Conservation (phyloP, 2,797 vertebrate species). For the Oreonectes daqikongensis region DNA sequence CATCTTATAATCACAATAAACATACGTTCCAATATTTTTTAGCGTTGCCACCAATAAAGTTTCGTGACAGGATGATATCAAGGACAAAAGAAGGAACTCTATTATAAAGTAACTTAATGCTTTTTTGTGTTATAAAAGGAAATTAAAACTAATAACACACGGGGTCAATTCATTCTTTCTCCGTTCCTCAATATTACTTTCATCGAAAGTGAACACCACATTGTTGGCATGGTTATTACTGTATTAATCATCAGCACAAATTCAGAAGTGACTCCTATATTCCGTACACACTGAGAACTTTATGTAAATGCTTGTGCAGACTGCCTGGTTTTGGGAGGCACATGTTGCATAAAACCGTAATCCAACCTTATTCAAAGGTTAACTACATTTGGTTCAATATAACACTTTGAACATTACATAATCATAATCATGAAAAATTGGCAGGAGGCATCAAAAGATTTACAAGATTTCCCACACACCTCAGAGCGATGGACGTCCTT, state of each 20-base stretch:
- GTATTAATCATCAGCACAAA: not conserved
- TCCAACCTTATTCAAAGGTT: not conserved
- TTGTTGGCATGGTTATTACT: not conserved
- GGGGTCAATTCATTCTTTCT: too few species aligned
- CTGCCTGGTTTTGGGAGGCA: too few species aligned
- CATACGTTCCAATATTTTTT: too few species aligned
- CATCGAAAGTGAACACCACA: too few species aligned
- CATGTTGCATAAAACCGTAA: not conserved
- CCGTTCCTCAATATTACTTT: too few species aligned
- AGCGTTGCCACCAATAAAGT: too few species aligned
- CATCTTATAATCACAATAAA: not conserved
- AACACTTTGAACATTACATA: constrained; percentile 6
- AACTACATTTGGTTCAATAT: not conserved
- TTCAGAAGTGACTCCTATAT: not conserved
- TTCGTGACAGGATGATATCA: too few species aligned
- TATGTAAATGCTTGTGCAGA: not conserved
- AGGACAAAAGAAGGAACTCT: too few species aligned
- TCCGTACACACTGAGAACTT: not conserved
- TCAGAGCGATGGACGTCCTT: constrained; percentile 71
- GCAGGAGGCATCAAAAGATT: constrained; percentile 2
- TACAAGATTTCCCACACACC: constrained; percentile 56
- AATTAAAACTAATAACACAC: too few species aligned
- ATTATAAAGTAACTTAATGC: too few species aligned
- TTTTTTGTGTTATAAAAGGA: too few species aligned
- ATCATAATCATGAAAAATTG: not conserved